Conservation (phyloP, 2,113 vertebrate genomes). For the Aphyosemion australe region DNA sequence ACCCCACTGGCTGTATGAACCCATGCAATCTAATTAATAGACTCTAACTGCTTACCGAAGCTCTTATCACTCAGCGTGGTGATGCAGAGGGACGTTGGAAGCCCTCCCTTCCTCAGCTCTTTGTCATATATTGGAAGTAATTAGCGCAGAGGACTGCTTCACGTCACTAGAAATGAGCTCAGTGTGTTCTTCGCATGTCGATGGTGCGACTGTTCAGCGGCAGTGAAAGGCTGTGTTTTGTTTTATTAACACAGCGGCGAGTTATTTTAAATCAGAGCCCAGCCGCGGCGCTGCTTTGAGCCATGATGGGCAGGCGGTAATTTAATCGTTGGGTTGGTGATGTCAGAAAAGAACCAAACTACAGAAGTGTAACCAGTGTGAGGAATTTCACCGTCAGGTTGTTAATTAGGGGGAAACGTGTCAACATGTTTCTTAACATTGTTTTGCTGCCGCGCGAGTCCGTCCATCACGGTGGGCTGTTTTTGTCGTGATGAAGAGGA, state of each 20-base stretch:
- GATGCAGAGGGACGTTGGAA: constrained; percentile 8
- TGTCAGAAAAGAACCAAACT: constrained; percentile 47
- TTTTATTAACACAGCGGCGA: constrained; percentile 47
- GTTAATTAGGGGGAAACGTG: constrained; percentile 55
- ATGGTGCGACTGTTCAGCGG: neutral
- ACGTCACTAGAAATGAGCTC: constrained; percentile 40
- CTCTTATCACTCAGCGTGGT: constrained; percentile 24
- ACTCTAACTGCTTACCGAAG: constrained; percentile 36
- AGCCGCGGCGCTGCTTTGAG: constrained; percentile 15
- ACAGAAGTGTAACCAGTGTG: constrained; percentile 27
- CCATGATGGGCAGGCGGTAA: constrained; percentile 54
- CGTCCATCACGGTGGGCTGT: constrained; percentile 14
- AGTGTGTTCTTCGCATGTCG: constrained; percentile 31
- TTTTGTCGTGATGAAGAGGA: constrained; percentile 25
- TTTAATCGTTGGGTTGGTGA: constrained; percentile 55
- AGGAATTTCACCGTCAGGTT: constrained; percentile 48
- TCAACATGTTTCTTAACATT: constrained; percentile 34
- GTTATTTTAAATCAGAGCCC: constrained; percentile 36
- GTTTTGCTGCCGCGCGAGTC: constrained; percentile 8
- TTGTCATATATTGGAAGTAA: constrained; percentile 51
- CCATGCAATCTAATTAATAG: constrained; percentile 43
- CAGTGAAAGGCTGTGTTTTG: constrained; percentile 1
- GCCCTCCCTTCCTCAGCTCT: constrained; percentile 16
- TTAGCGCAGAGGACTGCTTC: constrained; percentile 45
- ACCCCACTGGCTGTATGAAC: constrained; percentile 23